Evolutionary conservation across 2,797 vertebrate genomes (phyloP), one percentile per base, ranked within the genome.

Genomic region (Ctenosaura bakeri): DNA sequence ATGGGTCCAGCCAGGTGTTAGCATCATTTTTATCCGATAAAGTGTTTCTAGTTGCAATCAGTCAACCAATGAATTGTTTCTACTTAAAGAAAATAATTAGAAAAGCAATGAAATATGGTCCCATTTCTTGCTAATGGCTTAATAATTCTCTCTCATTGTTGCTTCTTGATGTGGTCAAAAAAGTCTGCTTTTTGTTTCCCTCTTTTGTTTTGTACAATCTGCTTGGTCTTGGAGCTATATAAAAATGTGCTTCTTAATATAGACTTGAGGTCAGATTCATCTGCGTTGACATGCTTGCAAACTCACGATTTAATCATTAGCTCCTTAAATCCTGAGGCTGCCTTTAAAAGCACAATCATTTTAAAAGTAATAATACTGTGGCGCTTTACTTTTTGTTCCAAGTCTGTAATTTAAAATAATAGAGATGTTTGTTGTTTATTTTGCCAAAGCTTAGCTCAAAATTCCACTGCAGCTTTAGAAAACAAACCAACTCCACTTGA

Each of bases 171-270:
- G 16, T 32, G 38, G 18, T 10, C 22, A 83, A 46, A 8, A 83
- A 59, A 46, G 52, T 73, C 89, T 86, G 81, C 64, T 83, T 69
- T 32, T 3, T 13, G 14, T 42, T 74, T 14, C 13, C n/a, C 12
- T 46, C 76, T 50, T 24, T 76, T 76, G 32, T 81, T 71, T 26
- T 79, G n/a, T n/a, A 50, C 50, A 1, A 62, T 79, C 38, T 29
- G n/a, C 54, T 69, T 77, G 9, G 5, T 77, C 29, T 35, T 35
- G 29, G 71, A 83, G 35, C 52, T 89, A 29, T 38, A 32, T 29
- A 56, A 46, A 91, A 82, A 81, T 9, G 52, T 71, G 73, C 52
- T 89, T 91, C 18, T 83, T 69, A 89, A 77, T 46, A 62, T 24
- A 86, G 35, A 22, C 73, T 14, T 66, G 50, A 82, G 71, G 59